Percentiles rank a stretch among this genome's conserved stretches.
Evolutionary conservation across 1,140 invertebrate genomes (phyloP).

Genomic region (Camponotus pennsylvanicus): DNA sequence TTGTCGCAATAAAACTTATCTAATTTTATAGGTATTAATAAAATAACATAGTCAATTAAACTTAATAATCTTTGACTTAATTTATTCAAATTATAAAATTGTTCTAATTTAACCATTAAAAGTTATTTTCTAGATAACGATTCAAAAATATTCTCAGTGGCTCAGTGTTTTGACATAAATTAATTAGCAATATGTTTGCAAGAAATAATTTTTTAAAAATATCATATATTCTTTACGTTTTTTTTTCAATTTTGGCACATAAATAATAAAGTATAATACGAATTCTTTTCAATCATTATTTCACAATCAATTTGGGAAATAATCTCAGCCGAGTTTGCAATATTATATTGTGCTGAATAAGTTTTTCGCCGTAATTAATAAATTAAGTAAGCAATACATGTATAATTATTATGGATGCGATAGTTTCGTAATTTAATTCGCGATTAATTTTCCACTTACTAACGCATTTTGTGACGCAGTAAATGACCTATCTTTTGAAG

Average conservation of each 20-base stretch:
- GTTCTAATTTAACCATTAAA: conserved; percentile 53
- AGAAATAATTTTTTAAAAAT: conserved; percentile 63
- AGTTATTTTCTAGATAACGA: conserved; percentile 39
- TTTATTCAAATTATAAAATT: conserved; percentile 17
- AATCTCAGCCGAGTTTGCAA: neutral
- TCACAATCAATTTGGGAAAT: no score
- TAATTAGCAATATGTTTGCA: conserved; percentile 74
- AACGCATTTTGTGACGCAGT: neutral
- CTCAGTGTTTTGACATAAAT: conserved; percentile 56
- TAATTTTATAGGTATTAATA: neutral
- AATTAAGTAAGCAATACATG: neutral
- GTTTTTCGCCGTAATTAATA: neutral
- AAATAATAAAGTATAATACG: neutral
- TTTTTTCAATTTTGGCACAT: conserved; percentile 64
- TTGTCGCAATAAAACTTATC: neutral
- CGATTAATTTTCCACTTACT: conserved; percentile 16
- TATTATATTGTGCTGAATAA: neutral
- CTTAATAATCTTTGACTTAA: neutral
- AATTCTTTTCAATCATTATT: no score
- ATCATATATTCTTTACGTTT: conserved; percentile 60
- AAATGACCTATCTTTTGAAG: neutral
- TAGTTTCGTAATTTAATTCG: neutral
- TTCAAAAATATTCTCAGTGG: conserved; percentile 70
- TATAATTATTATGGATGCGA: neutral
- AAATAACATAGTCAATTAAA: neutral